Evolutionary conservation across 1,140 invertebrate species (phyloP).

Genomic region (Trinorchestia longiramus): DNA sequence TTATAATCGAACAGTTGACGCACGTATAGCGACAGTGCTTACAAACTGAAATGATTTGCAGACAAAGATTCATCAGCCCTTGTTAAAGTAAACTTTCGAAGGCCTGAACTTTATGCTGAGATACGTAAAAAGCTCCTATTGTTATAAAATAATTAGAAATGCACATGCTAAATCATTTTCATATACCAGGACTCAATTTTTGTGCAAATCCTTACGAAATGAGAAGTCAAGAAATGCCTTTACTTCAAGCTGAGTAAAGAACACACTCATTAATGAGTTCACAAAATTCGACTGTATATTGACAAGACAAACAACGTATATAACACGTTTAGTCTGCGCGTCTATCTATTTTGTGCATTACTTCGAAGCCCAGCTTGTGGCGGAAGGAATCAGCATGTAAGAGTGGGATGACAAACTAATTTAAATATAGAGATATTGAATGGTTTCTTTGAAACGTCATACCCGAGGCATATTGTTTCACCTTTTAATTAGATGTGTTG

Average conservation of each 20-base stretch:
- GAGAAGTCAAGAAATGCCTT: too few relatives aligned
- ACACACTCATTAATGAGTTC: background rate
- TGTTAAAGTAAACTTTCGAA: too few relatives aligned
- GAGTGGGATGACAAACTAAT: background rate
- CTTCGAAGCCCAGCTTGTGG: background rate
- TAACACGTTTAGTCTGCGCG: background rate
- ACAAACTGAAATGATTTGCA: too few relatives aligned
- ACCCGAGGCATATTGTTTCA: background rate
- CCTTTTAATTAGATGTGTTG: background rate
- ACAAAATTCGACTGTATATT: background rate
- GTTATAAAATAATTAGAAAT: too few relatives aligned
- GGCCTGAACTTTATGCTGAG: too few relatives aligned
- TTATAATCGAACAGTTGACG: too few relatives aligned
- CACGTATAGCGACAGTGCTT: too few relatives aligned
- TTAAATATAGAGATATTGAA: background rate
- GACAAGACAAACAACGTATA: background rate
- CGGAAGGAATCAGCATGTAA: background rate
- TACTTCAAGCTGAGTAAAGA: background rate
- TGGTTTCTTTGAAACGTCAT: background rate
- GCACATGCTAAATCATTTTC: too few relatives aligned
- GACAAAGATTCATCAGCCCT: too few relatives aligned
- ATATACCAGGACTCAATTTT: too few relatives aligned
- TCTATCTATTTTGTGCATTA: background rate
- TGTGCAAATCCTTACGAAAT: too few relatives aligned
- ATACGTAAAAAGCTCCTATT: too few relatives aligned